These are phyloP conservation scores for Chelonus insularis DNA, from an alignment of 1,140 invertebrate species.

Conservation along the genomic window DNA sequence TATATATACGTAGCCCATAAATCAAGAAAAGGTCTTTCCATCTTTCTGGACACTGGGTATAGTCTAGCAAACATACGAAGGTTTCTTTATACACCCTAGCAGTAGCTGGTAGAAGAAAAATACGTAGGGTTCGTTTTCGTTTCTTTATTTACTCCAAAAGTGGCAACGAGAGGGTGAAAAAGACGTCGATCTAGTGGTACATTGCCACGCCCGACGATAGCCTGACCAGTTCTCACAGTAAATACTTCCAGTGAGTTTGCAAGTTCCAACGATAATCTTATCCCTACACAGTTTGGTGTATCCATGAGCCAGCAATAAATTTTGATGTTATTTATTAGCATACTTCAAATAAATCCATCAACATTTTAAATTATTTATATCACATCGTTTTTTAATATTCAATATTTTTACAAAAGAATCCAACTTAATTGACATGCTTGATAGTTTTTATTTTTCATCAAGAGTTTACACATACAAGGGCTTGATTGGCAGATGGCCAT, in stretches of 20 bases:
- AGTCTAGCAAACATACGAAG: not conserved
- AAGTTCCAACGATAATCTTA: slow-evolving; percentile 54
- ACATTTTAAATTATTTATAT: too few relatives aligned
- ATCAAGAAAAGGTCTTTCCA: slow-evolving; percentile 29
- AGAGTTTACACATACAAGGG: not conserved
- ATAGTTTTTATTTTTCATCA: slow-evolving; percentile 2
- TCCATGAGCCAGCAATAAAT: slow-evolving; percentile 52
- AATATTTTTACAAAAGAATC: not conserved
- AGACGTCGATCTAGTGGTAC: not conserved
- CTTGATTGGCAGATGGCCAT: slow-evolving; percentile 35
- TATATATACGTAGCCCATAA: too few relatives aligned
- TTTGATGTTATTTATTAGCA: slow-evolving; percentile 48
- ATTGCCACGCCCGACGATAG: slow-evolving; percentile 20
- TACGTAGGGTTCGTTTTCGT: not conserved
- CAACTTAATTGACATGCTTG: slow-evolving; percentile 14
- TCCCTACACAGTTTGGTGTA: slow-evolving; percentile 33
- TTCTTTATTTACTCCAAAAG: slow-evolving; percentile 21
- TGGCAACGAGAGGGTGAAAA: slow-evolving; percentile 8
- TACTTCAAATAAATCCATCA: not conserved
- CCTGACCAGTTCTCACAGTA: slow-evolving; percentile 60
- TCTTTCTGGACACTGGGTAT: slow-evolving; percentile 8
- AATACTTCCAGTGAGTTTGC: slow-evolving; percentile 59
- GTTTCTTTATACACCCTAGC: slow-evolving; percentile 20
- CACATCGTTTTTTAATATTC: too few relatives aligned
- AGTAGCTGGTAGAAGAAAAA: not conserved